Evolutionary conservation across 2,113 vertebrate species (phyloP), one percentile per base, ranked within the genome.

Genomic region (Oncorhynchus gorbuscha): DNA sequence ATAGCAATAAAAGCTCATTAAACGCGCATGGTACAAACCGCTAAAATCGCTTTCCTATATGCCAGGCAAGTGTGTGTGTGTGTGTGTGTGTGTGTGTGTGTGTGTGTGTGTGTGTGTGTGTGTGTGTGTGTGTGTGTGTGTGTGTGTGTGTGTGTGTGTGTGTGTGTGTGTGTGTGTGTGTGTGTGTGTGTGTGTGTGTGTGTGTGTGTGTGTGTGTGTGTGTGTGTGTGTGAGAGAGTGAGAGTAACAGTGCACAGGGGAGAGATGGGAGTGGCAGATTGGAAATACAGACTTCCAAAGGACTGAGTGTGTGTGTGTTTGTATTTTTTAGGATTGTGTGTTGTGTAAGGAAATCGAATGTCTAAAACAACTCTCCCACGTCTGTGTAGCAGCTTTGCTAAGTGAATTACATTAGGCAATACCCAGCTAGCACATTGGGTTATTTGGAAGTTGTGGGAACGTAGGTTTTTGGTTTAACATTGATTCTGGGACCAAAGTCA

Each of bases 1-100:
- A 8, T 65, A 74, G 78, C 79, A 78, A 69, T 76, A 79, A 83
- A 59, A 76, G 32, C 65, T 75, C 71, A 79, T 78, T 20, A 82
- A 75, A 76, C 71, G 39, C 9, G 7, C 2, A 39, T 39, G 8
- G 8, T 39, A 39, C 8, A 39, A 39, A 39, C 39, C 8, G 8
- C 39, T 39, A 39, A 39, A 39, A 39, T 9, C 8, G 64, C 76
- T 89, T 81, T 85, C 81, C 79, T 48, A 72, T 68, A 79, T 20
- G 11, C 49, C 49, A 61, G n/a, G 20, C 49, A 39, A 55, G 12
- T 14, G 14, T 18, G 13, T 2, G 65, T 32, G 49, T 32, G 13
- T 69, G 28, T 78, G 49, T 20, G 12, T 14, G 28, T 32, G 12
- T 2, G 62, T 32, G 55, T 32, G 22, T 69, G 22, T 76, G 58